Evolutionary conservation across 2,113 vertebrate genomes (phyloP), one percentile per base, ranked within the genome.

Genomic region (Neofelis nebulosa): DNA sequence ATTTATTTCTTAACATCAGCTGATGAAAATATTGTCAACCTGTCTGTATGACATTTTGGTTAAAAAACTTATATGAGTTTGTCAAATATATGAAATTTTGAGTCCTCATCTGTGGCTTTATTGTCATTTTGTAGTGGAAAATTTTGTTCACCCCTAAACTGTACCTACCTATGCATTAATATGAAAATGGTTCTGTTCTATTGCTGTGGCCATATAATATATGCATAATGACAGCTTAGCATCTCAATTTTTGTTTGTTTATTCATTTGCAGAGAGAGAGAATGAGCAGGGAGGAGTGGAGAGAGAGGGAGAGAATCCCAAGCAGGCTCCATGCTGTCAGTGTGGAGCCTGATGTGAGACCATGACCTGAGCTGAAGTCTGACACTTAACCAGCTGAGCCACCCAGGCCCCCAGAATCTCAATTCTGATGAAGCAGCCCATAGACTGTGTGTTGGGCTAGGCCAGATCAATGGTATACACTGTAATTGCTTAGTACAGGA

Each of bases 41-140:
- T 74, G 55, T 85, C 71, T 8, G 12, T 86, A 5, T 89, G 29
- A 61, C 19, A 55, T 68, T 85, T 81, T 63, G 23, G 5, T 86
- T 10, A 81, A 63, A 78, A 86, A 66, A 12, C 25, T 66, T 65
- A 33, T n/a, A 19, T 48, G 27, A 9, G 36, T 33, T 93, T 86
- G n/a, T 82, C 19, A 90, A 55, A 50, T 93, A 82, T 48, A 82
- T 48, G 41, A 81, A 50, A 23, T 61, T 89, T 69, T 69, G 84
- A 89, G 63, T 92, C 45, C 16, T 89, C 27, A 21, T 73, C 13
- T 65, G 2, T 16, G 33, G 29, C 8, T 45, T 29, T 96, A 57
- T 80, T 88, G 12, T 83, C 21, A 57, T 83, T 91, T 93, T 87
- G 80, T n/a, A 82, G 78, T 71, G 81, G 25, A 88, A 87, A 81